These are phyloP conservation scores for Podarcis cretensis DNA, from an alignment of 2,113 vertebrate species.

Conservation along the genomic window DNA sequence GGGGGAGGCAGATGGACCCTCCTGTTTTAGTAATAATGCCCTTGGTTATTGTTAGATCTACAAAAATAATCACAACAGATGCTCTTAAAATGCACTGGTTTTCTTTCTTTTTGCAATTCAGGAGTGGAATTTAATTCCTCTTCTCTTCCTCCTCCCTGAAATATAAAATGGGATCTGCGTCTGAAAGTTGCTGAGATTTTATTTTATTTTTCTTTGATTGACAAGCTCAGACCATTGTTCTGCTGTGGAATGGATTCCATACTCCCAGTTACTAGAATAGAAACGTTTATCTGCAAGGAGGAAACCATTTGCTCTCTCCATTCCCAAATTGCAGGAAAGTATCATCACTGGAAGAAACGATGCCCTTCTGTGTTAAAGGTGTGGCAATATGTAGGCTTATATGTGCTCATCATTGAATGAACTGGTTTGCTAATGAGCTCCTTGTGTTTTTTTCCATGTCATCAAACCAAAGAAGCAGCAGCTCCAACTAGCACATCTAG, in stretches of 20 bases:
- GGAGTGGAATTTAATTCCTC: background rate
- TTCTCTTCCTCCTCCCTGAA: background rate
- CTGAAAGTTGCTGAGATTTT: background rate
- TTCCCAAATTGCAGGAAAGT: background rate
- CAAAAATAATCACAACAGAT: background rate
- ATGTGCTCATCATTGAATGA: background rate
- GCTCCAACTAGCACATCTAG: slow-evolving; percentile 1
- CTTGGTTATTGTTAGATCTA: background rate
- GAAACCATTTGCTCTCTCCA: no score
- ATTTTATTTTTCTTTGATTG: background rate
- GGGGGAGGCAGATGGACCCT: background rate
- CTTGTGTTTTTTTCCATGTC: slow-evolving; percentile 6
- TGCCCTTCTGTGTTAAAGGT: background rate
- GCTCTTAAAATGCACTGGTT: background rate
- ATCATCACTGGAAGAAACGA: no score
- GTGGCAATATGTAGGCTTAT: background rate
- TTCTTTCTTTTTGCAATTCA: background rate
- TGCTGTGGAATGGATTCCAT: background rate
- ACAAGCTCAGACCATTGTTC: background rate
- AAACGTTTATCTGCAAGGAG: no score
- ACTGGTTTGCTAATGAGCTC: background rate
- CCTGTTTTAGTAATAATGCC: background rate
- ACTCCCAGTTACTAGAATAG: background rate
- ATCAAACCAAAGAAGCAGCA: slow-evolving; percentile 24
- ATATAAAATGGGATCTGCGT: background rate